Conservation (phyloP, 2,888 invertebrate genomes). For the Capitulum mitella region DNA sequence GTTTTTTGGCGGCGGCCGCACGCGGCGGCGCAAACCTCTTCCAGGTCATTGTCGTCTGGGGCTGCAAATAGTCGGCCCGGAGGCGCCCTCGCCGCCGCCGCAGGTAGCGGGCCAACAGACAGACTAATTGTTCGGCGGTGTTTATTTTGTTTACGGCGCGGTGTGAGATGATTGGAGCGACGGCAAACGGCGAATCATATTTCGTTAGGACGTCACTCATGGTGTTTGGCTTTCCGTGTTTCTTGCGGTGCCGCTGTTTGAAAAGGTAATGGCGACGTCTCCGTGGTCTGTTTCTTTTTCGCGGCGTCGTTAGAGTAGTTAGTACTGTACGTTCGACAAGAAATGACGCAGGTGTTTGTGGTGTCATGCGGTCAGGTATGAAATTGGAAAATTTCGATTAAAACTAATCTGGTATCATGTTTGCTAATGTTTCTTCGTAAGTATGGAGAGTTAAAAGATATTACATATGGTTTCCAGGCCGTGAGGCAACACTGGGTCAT, state of each 20-base stretch:
- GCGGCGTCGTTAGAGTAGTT: too few relatives aligned
- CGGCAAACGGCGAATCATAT: background rate
- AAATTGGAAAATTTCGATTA: too few relatives aligned
- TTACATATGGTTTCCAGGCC: too few relatives aligned
- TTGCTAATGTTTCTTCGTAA: too few relatives aligned
- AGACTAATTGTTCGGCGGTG: background rate
- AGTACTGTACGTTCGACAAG: too few relatives aligned
- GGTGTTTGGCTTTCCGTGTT: background rate
- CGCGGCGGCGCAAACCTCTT: background rate
- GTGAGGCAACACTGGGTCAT: too few relatives aligned
- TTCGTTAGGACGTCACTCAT: background rate
- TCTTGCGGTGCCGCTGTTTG: background rate
- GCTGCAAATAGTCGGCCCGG: background rate
- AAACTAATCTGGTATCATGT: too few relatives aligned
- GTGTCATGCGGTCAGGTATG: too few relatives aligned
- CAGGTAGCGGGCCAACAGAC: background rate
- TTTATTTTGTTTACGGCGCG: background rate
- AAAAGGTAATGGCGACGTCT: background rate
- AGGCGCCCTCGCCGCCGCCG: background rate
- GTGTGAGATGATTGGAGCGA: background rate
- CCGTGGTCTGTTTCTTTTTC: background rate
- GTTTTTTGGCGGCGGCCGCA: background rate
- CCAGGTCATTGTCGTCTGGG: constrained; percentile 4
- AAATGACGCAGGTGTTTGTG: too few relatives aligned
- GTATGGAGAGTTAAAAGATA: too few relatives aligned